Evolutionary conservation across 2,888 invertebrate genomes (phyloP).

Genomic region (Cheilosia scutellata): DNA sequence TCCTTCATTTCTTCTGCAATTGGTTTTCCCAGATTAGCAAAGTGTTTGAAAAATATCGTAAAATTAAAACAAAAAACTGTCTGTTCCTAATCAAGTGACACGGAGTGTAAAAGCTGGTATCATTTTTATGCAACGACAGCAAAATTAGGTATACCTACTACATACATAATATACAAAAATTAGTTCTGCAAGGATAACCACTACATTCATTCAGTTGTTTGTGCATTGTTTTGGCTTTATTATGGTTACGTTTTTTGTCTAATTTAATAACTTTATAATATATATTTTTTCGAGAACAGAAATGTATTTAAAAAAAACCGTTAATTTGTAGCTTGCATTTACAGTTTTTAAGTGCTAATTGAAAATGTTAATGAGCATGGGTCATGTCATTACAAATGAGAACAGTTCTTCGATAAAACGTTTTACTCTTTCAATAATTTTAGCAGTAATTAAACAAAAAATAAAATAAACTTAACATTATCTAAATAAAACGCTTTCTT

Average conservation of each 20-base stretch:
- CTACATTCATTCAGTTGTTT: not conserved
- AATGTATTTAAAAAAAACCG: not conserved
- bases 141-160: too few species aligned
- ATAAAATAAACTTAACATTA: slow-evolving; percentile 1
- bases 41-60: too few species aligned
- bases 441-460: not conserved
- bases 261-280: not conserved
- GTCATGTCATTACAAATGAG: not conserved
- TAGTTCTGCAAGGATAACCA: not conserved
- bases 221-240: not conserved
- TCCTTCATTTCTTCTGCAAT: too few species aligned
- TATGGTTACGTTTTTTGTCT: not conserved
- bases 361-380: slow-evolving; percentile 29
- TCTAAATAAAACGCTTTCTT: slow-evolving; percentile 10
- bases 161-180: too few species aligned
- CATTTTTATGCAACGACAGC: too few species aligned
- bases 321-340: not conserved
- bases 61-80: too few species aligned
- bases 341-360: not conserved
- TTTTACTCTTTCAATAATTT: slow-evolving; percentile 41
- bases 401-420: not conserved
- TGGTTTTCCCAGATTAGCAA: too few species aligned
- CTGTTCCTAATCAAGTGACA: too few species aligned
- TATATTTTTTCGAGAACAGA: not conserved
- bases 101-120: too few species aligned